Conservation (phyloP, 2,888 invertebrate genomes). For the Harpalus rufipes region DNA sequence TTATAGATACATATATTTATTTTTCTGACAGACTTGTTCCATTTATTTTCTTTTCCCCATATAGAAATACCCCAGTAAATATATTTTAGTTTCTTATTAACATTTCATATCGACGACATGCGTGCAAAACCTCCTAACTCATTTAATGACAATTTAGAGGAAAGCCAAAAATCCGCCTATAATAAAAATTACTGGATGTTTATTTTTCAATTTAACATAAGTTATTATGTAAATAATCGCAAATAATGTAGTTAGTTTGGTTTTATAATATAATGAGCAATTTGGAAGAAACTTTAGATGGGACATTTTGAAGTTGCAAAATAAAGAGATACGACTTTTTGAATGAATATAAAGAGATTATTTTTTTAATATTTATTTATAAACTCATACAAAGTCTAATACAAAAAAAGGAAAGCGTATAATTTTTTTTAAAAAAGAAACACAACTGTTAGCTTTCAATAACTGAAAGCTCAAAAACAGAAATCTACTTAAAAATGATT, state of each 20-base stretch:
- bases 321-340: too few species aligned
- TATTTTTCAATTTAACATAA: background rate
- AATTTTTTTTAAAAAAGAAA: background rate
- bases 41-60: too few species aligned
- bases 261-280: slow-evolving; percentile 1
- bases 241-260: background rate
- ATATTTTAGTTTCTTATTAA: too few species aligned
- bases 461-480: background rate
- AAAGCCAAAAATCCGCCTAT: too few species aligned
- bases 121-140: background rate
- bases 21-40: too few species aligned
- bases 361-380: background rate
- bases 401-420: background rate
- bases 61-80: too few species aligned
- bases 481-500: slow-evolving; percentile 32
- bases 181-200: too few species aligned
- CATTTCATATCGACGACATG: background rate
- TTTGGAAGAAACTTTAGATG: background rate
- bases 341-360: background rate
- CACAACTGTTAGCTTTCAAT: slow-evolving; percentile 1
- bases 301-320: background rate
- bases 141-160: background rate
- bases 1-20: too few species aligned
- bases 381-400: slow-evolving; percentile 1
- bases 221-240: slow-evolving; percentile 1